A percentile compares a stretch with the other conserved stretches of the same genome.
Conservation (phyloP, 2,797 vertebrate species). For the Dipus sagitta region DNA sequence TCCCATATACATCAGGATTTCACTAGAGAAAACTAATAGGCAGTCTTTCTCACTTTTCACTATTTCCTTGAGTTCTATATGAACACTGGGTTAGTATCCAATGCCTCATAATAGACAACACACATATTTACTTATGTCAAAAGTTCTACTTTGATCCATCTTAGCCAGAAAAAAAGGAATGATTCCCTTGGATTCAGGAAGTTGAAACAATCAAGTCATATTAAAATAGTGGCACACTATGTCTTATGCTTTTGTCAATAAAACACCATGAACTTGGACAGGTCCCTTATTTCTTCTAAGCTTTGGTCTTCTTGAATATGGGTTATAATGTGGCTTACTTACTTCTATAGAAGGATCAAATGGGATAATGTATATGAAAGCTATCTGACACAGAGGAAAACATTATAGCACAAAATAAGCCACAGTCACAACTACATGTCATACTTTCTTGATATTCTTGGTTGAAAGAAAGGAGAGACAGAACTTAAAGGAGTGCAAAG, state of each 20-base stretch:
- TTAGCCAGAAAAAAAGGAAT: background rate
- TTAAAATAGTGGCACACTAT: background rate
- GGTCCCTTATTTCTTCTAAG: background rate
- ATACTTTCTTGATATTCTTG: slow-evolving; percentile 23
- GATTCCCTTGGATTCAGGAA: background rate
- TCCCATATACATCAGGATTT: background rate
- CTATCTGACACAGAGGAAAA: background rate
- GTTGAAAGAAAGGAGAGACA: background rate
- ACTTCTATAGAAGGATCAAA: background rate
- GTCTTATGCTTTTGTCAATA: slow-evolving; percentile 12
- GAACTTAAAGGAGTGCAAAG: background rate
- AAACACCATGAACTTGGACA: background rate
- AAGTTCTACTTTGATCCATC: background rate
- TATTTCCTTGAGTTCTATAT: background rate
- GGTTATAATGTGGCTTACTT: background rate
- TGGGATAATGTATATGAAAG: background rate
- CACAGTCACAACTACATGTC: background rate
- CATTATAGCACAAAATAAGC: background rate
- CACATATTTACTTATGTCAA: background rate
- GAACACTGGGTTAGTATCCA: background rate
- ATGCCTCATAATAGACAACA: background rate
- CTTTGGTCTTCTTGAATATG: background rate
- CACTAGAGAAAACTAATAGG: background rate
- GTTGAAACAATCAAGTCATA: slow-evolving; percentile 35
- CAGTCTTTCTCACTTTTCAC: background rate